Evolutionary conservation across 2,888 invertebrate genomes (phyloP), one percentile per base, ranked within the genome.

Genomic region (Rhyacophila evoluta): DNA sequence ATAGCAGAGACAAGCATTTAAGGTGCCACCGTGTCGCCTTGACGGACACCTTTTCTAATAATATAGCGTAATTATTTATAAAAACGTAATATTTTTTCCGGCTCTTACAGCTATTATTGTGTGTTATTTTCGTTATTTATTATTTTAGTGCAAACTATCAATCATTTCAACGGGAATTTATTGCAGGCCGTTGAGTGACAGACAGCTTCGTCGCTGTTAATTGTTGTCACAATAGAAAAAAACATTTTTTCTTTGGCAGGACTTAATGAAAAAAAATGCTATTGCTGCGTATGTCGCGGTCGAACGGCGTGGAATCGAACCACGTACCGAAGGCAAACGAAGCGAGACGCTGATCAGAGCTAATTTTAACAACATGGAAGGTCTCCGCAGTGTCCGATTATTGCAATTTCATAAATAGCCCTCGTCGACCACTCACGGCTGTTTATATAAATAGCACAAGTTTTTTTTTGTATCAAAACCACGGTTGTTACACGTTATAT

Each of bases 371-470:
- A 25, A 19, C 55, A 55, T 25, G 55, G 55, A 55, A 55, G 55
- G 55, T 55, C 55, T 55, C 55, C 25, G 55, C 8, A 55, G 55
- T 55, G 55, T 55, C 55, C 55, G 55, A 55, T 55, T 55, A 55
- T 55, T 55, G 55, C 55, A 55, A n/a, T 55, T 55, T 55, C 55
- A 19, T 19, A 55, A 55, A 55, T 55, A 55, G 55, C 55, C 55
- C 55, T 10, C 19, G 6, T 19, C 55, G 15, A 8, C 25, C 55
- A 55, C 25, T 55, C 55, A 25, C 55, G 55, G 25, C 55, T 55
- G 55, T 8, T 3, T 12, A 10, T 55, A 55, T 55, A 55, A 55
- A 55, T 55, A 55, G 19, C 19, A 8, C 55, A 19, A 8, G 6
- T 19, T 19, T 15, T 15, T 4, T 4, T 19, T 19, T 8, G 15